These are phyloP conservation scores for Ophthalmolycus amberensis DNA, from an alignment of 2,113 vertebrate species.

Conservation along the genomic window DNA sequence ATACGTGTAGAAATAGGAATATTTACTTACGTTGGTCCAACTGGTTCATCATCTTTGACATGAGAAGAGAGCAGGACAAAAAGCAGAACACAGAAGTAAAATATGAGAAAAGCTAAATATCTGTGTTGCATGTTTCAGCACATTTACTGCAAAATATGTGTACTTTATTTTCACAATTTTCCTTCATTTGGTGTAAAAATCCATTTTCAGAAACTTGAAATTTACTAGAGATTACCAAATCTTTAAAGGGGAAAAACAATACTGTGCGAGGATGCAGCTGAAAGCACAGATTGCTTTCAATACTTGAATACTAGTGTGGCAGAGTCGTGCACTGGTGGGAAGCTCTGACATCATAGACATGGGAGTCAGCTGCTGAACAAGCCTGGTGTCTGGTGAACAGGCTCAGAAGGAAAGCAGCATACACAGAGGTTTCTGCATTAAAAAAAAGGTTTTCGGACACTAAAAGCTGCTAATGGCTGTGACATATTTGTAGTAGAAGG, in stretches of 20 bases:
- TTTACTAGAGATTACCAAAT: neutral
- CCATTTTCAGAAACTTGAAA: neutral
- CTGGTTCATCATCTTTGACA: conserved; percentile 95
- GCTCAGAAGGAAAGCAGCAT: conserved; percentile 6
- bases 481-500: conserved; percentile 8
- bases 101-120: conserved; percentile 19
- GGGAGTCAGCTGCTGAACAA: conserved; percentile 37
- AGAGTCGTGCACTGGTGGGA: conserved; percentile 38
- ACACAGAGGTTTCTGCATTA: conserved; percentile 9
- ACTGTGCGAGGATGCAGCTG: conserved; percentile 26
- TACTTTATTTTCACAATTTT: neutral
- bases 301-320: conserved; percentile 9
- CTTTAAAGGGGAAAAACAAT: neutral
- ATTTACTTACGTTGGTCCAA: conserved; percentile 92
- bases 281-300: conserved; percentile 40
- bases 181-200: neutral
- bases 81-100: conserved; percentile 58
- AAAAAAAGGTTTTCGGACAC: neutral
- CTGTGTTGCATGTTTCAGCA: conserved; percentile 17
- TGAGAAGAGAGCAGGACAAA: conserved; percentile 49
- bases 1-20: neutral
- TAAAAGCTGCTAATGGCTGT: conserved; percentile 5
- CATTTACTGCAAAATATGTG: conserved; percentile 1
- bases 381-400: conserved; percentile 19
- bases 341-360: conserved; percentile 38